Conservation (phyloP, 2,888 invertebrate species). For the Zaprionus obscuricornis region DNA sequence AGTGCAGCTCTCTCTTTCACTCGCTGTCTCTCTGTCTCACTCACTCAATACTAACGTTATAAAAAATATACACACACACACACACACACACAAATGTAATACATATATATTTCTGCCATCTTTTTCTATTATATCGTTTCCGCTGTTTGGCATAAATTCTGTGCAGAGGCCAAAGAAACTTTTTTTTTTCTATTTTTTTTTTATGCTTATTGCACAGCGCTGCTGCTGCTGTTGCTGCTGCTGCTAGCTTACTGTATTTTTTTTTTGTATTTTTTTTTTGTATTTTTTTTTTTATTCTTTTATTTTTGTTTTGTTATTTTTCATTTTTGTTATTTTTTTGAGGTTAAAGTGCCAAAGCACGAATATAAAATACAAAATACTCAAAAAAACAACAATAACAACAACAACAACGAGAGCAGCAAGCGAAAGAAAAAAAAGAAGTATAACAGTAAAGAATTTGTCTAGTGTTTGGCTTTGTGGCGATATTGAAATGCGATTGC, state of each 20-base stretch:
- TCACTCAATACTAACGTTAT: neutral
- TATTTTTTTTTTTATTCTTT: conserved; percentile 8
- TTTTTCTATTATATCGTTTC: conserved; percentile 76
- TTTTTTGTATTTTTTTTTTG: too few relatives aligned
- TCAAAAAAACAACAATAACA: conserved; percentile 33
- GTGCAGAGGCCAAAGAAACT: conserved; percentile 42
- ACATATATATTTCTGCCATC: conserved; percentile 62
- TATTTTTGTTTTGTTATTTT: conserved; percentile 50
- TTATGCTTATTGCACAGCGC: conserved; percentile 4
- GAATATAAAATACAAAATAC: conserved; percentile 40
- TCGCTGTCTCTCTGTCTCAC: neutral
- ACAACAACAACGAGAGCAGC: conserved; percentile 5
- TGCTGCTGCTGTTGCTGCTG: neutral
- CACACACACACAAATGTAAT: conserved; percentile 15
- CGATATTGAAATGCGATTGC: conserved; percentile 56
- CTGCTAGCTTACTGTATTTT: too few relatives aligned
- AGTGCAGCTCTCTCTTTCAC: conserved; percentile 17
- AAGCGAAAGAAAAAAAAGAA: conserved; percentile 35
- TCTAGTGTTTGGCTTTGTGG: conserved; percentile 52
- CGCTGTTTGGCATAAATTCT: conserved; percentile 65
- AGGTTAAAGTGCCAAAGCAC: conserved; percentile 71
- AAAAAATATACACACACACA: too few relatives aligned
- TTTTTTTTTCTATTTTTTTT: conserved; percentile 26
- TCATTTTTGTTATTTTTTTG: conserved; percentile 28
- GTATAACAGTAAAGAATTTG: conserved; percentile 29